Conservation (phyloP, 2,888 invertebrate species). For the Latrodectus elegans region DNA sequence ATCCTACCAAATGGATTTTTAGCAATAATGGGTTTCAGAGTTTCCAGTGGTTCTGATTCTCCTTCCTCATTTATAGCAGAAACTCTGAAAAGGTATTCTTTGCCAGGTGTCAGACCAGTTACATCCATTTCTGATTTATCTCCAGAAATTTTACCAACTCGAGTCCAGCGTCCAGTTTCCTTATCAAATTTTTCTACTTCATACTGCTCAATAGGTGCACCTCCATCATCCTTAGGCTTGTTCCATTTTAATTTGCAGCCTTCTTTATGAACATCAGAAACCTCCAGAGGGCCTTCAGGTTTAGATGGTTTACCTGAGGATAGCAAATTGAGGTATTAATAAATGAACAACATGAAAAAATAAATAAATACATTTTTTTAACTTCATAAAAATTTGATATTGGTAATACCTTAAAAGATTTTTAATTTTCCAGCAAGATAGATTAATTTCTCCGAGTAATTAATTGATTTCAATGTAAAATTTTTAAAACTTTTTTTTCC, state of each 20-base stretch:
- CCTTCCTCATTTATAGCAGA: constrained; percentile 95
- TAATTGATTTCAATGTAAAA: too few species aligned
- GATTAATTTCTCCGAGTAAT: too few species aligned
- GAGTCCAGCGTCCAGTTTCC: constrained; percentile 87
- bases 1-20: constrained; percentile 90
- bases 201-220: constrained; percentile 92
- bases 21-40: constrained; percentile 81
- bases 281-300: constrained; percentile 93
- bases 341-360: too few species aligned
- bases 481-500: too few species aligned
- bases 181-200: constrained; percentile 93
- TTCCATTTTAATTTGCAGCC: constrained; percentile 93
- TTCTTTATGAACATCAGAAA: constrained; percentile 86
- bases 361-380: too few species aligned
- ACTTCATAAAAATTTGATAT: too few species aligned
- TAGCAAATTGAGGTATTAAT: background rate
- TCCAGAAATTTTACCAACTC: constrained; percentile 80
- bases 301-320: constrained; percentile 83
- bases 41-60: constrained; percentile 90
- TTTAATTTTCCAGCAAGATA: too few species aligned
- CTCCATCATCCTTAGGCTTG: constrained; percentile 96
- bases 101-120: constrained; percentile 90
- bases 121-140: constrained; percentile 86
- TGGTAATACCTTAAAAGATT: too few species aligned
- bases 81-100: constrained; percentile 95